Conservation (phyloP, 2,797 vertebrate species). For the Bradypodion ventrale region DNA sequence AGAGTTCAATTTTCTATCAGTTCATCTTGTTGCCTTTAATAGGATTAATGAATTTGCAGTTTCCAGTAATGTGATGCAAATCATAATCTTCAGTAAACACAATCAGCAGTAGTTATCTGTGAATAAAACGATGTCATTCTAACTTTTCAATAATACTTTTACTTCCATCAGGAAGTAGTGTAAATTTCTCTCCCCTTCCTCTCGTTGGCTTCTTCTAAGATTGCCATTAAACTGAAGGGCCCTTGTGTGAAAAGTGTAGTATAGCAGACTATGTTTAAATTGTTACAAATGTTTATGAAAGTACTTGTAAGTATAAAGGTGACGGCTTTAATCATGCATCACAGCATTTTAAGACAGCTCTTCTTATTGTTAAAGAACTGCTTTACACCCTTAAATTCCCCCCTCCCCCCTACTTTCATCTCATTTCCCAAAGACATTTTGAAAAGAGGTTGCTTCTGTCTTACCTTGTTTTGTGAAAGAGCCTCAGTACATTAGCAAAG, state of each 20-base stretch:
- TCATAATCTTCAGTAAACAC: constrained; percentile 47
- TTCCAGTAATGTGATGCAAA: constrained; percentile 36
- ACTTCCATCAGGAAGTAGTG: constrained; percentile 35
- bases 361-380: constrained; percentile 64
- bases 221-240: constrained; percentile 63
- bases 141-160: constrained; percentile 58
- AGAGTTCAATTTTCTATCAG: not conserved
- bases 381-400: constrained; percentile 48
- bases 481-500: constrained; percentile 65
- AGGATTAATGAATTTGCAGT: not conserved
- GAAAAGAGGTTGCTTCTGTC: constrained; percentile 65
- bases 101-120: constrained; percentile 43
- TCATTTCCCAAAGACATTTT: constrained; percentile 70
- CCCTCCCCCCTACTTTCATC: constrained; percentile 56
- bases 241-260: constrained; percentile 65
- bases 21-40: not conserved
- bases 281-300: constrained; percentile 67
- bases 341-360: constrained; percentile 57
- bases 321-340: constrained; percentile 59
- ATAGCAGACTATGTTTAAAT: constrained; percentile 65
- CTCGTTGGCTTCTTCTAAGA: constrained; percentile 62
- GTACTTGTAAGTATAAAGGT: constrained; percentile 66
- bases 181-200: constrained; percentile 49
- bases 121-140: constrained; percentile 49
- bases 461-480: constrained; percentile 64